Evolutionary conservation across 2,888 invertebrate species (phyloP), one percentile per base, ranked within the genome.

Genomic region (Gymnoscelis rufifasciata): DNA sequence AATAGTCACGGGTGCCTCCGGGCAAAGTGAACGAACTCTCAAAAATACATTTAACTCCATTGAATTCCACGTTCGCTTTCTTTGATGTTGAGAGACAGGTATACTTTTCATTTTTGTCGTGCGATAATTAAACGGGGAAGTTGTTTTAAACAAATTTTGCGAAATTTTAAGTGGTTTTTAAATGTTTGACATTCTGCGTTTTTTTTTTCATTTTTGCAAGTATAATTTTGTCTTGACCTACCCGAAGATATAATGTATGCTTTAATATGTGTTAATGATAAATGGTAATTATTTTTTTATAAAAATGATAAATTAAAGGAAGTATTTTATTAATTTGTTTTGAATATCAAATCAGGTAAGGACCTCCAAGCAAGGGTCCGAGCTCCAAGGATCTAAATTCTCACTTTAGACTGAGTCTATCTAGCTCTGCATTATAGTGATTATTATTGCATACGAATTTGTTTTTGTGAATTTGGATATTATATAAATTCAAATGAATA

Each of bases 11-110:
- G 53, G 56, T 69, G 72, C 79, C 79, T 57, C 56, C 57, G 69
- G 82, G 63, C 37, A 55, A 62, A 62, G 79, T 78, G 73, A 80
- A 78, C 60, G 79, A 79, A 75, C 81, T 62, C 56, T 48, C 51
- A 38, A 54, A 58, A 61, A 59, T 50, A 53, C 63, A 62, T 65
- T 64, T 56, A 52, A 54, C 39, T 59, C 50, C 62, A 64, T 54
- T 57, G 45, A 51, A 56, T 54, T 59, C 43, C 61, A 59, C 57
- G 62, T 61, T 68, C 58, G 59, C 62, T 66, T 68, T 72, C 69
- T 64, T 73, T 69, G 65, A 69, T 63, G 62, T 63, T 48, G 44
- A 42, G 49, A 57, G 50, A 57, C 52, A 52, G 54, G 51, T 48
- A 48, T 60, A 49, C 47, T 57, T 60, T 52, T 48, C 43, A 52